phyloP scores from a whole-genome alignment of 1,140 invertebrate genomes.

The Drosophila persimilis region DNA sequence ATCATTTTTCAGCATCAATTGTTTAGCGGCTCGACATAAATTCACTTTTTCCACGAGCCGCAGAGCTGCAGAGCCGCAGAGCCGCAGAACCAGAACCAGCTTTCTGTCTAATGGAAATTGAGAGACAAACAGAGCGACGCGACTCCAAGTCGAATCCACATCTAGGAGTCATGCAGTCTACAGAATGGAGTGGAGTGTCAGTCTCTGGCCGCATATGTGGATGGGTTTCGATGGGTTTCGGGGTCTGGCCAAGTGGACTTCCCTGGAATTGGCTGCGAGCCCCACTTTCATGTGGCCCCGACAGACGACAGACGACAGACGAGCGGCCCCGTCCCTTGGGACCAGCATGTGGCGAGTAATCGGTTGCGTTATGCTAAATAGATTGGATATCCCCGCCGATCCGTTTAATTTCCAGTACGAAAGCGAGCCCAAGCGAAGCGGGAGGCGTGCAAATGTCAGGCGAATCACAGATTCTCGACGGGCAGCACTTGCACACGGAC shows the following conservation, averaged over 20 bases:
- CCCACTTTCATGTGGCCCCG: constrained; percentile 51
- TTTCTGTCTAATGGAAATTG: constrained; percentile 69
- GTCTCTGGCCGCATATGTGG: constrained; percentile 10
- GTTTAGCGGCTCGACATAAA: constrained; percentile 65
- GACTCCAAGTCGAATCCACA: constrained; percentile 5
- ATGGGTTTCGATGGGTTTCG: constrained; percentile 41
- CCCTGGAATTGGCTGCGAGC: constrained; percentile 60
- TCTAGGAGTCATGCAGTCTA: constrained; percentile 18
- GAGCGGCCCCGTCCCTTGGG: not conserved
- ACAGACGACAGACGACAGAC: constrained; percentile 16
- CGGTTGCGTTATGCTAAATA: too few relatives aligned
- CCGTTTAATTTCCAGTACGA: too few relatives aligned
- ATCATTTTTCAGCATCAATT: constrained; percentile 78
- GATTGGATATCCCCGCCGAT: too few relatives aligned
- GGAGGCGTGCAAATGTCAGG: too few relatives aligned
- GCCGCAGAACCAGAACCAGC: constrained; percentile 12
- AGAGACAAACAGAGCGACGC: constrained; percentile 48
- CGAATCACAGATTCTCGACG: too few relatives aligned
- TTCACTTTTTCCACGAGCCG: constrained; percentile 55
- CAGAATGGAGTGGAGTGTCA: constrained; percentile 19
- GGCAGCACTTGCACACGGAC: too few relatives aligned
- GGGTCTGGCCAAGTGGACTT: constrained; percentile 59
- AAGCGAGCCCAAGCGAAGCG: too few relatives aligned
- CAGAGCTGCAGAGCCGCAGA: too few relatives aligned
- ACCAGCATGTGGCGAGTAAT: too few relatives aligned